phyloP scores from a whole-genome alignment of 2,888 invertebrate genomes.

The Aporophyla lueneburgensis region DNA sequence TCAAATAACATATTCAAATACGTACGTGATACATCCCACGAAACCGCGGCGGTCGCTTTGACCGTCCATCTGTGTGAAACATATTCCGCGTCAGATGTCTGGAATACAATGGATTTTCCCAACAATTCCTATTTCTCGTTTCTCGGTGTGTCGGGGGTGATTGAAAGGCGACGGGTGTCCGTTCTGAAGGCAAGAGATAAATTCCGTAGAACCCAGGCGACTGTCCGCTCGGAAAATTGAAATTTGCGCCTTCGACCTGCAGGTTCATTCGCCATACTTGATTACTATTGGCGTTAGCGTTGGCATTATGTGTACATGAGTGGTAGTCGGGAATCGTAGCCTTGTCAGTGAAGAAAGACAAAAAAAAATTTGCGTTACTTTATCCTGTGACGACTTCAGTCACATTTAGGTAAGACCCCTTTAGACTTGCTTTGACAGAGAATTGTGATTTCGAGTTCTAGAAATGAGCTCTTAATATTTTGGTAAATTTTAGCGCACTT shows the following conservation, averaged over 20 bases:
- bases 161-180: conserved; percentile 82
- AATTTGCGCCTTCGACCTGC: conserved; percentile 74
- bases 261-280: conserved; percentile 65
- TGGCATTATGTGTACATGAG: conserved; percentile 63
- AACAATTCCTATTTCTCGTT: conserved; percentile 73
- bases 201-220: conserved; percentile 80
- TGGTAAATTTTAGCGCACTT: neutral
- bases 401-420: neutral
- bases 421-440: neutral
- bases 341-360: neutral
- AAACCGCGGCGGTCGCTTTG: conserved; percentile 55
- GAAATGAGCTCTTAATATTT: neutral
- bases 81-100: conserved; percentile 70
- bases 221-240: conserved; percentile 83
- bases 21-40: conserved; percentile 46
- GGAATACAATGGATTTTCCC: conserved; percentile 71
- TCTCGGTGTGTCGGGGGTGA: conserved; percentile 74
- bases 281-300: conserved; percentile 68
- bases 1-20: conserved; percentile 55
- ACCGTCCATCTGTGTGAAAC: conserved; percentile 62
- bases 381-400: neutral
- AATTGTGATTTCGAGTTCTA: conserved; percentile 12
- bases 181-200: conserved; percentile 79
- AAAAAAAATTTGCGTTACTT: too few species aligned
- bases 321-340: neutral